phyloP scores from a whole-genome alignment of 2,113 vertebrate genomes.

The Coptodon bakossiorum region DNA sequence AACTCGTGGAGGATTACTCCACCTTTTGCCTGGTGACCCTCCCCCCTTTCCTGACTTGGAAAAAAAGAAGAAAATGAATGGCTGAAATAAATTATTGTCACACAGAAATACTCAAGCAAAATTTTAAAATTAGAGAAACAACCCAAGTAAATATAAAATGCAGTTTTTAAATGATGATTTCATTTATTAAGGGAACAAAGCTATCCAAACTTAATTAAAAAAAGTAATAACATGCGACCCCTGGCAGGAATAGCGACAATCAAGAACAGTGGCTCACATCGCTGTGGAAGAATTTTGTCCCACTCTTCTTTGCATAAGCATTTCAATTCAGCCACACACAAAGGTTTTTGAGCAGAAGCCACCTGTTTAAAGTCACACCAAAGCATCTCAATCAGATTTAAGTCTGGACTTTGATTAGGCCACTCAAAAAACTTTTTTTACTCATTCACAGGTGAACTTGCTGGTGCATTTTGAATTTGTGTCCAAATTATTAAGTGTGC shows the following conservation, averaged over 20 bases:
- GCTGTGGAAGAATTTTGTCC: not conserved
- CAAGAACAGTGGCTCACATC: not conserved
- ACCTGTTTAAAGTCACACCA: not conserved
- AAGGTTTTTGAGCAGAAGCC: not conserved
- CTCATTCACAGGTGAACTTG: not conserved
- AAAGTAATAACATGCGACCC: not conserved
- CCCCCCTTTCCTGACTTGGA: not conserved
- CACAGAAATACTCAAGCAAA: not conserved
- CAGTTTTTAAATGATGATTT: not conserved
- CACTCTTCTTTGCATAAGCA: not conserved
- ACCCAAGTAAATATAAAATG: not conserved
- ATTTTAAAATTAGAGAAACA: not conserved
- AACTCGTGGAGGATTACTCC: not conserved
- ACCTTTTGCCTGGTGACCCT: not conserved
- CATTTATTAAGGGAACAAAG: not conserved
- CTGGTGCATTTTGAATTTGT: not conserved
- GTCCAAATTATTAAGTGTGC: not conserved
- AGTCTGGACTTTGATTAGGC: not conserved
- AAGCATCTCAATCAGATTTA: not conserved
- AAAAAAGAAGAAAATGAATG: not conserved
- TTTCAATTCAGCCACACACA: not conserved
- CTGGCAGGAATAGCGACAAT: not conserved
- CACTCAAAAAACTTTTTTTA: not conserved
- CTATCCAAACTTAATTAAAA: not conserved
- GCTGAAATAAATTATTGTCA: not conserved